These are phyloP conservation scores for Micropoecilia bifurca DNA, from an alignment of 2,797 vertebrate genomes.

Conservation along the genomic window DNA sequence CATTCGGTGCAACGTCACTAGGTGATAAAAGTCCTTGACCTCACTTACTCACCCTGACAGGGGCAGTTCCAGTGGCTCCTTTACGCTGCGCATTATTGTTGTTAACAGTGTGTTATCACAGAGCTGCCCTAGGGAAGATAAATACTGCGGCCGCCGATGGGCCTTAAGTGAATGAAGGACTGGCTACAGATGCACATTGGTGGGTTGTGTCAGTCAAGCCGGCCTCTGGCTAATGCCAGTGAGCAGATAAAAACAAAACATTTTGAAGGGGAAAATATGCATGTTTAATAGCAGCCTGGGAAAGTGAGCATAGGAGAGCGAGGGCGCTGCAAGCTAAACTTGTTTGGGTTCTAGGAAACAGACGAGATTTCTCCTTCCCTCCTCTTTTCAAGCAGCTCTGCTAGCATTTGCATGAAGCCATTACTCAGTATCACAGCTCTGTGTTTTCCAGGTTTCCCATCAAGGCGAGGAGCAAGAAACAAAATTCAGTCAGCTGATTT, in stretches of 20 bases:
- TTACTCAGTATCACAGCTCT: constrained; percentile 63
- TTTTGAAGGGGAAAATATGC: constrained; percentile 39
- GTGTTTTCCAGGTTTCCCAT: constrained; percentile 66
- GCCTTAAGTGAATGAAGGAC: constrained; percentile 67
- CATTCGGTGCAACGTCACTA: constrained; percentile 34
- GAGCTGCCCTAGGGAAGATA: constrained; percentile 75
- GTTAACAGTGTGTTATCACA: constrained; percentile 83
- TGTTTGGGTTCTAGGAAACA: constrained; percentile 83
- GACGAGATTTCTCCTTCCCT: constrained; percentile 75
- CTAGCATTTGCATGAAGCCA: constrained; percentile 72
- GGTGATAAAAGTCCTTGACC: constrained; percentile 76
- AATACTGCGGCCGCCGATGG: constrained; percentile 66
- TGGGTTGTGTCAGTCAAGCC: constrained; percentile 57
- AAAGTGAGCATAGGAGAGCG: constrained; percentile 58
- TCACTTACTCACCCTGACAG: constrained; percentile 68
- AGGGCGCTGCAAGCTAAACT: constrained; percentile 77
- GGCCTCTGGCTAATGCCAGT: constrained; percentile 67
- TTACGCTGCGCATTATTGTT: constrained; percentile 73
- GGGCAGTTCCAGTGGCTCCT: constrained; percentile 70
- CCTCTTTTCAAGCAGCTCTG: constrained; percentile 76
- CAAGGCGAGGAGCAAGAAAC: constrained; percentile 44
- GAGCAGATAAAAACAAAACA: constrained; percentile 67
- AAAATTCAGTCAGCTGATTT: constrained; percentile 34
- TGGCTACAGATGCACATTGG: constrained; percentile 67
- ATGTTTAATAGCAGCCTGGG: constrained; percentile 54